A percentile compares a stretch with the other conserved stretches of the same genome.
Conservation (phyloP, 2,797 vertebrate species). For the Tadarida brasiliensis region DNA sequence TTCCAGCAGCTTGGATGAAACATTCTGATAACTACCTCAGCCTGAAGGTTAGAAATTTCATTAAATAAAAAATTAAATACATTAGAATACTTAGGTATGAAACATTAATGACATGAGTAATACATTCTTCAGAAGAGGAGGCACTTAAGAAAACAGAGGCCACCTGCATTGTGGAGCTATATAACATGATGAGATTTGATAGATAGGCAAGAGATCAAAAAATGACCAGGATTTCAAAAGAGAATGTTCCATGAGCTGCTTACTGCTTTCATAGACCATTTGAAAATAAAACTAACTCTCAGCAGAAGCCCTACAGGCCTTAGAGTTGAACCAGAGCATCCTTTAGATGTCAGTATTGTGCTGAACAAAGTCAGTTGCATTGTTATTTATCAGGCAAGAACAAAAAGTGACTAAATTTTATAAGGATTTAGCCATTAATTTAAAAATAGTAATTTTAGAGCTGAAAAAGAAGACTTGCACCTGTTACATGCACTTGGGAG, state of each 20-base stretch:
- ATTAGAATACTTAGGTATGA: conserved; percentile 80
- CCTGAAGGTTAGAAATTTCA: conserved; percentile 77
- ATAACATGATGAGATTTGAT: conserved; percentile 66
- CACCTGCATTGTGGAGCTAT: conserved; percentile 62
- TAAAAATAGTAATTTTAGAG: not conserved
- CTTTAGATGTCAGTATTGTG: conserved; percentile 54
- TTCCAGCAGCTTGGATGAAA: conserved; percentile 64
- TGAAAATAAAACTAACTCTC: conserved; percentile 42
- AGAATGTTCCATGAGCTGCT: conserved; percentile 24
- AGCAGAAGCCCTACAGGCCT: conserved; percentile 27
- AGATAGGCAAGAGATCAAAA: conserved; percentile 59
- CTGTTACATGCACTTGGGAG: not conserved
- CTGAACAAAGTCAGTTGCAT: not conserved
- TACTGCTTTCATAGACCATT: conserved; percentile 12
- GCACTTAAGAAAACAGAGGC: conserved; percentile 72
- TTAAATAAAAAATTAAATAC: conserved; percentile 83
- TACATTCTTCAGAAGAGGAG: conserved; percentile 71
- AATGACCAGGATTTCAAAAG: conserved; percentile 61
- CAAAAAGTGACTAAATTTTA: conserved; percentile 42
- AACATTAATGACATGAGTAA: conserved; percentile 80
- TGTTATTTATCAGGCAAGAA: conserved; percentile 36
- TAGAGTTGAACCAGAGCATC: conserved; percentile 12
- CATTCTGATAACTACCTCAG: conserved; percentile 66
- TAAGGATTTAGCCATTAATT: conserved; percentile 51
- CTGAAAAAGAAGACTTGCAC: not conserved